Evolutionary conservation across 2,797 vertebrate species (phyloP).

Genomic region (Oreochromis mossambicus): DNA sequence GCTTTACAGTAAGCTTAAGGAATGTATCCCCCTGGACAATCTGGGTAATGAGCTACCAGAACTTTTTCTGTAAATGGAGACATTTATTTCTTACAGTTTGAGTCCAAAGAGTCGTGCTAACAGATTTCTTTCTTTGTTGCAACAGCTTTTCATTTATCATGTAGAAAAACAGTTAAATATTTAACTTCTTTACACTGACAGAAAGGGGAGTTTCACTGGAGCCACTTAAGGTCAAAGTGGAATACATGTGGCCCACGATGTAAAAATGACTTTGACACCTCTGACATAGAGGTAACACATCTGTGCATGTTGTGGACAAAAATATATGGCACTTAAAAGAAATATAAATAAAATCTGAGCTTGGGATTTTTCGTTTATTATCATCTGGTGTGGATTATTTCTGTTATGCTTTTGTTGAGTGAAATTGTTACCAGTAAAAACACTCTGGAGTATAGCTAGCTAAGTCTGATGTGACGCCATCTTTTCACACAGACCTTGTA

Average conservation of each 20-base stretch:
- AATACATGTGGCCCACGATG: not conserved
- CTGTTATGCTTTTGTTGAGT: not conserved
- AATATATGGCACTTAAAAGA: not conserved
- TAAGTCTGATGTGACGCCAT: not conserved
- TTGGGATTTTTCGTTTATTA: not conserved
- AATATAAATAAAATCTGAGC: not conserved
- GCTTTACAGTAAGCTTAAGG: not conserved
- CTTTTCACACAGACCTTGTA: not conserved
- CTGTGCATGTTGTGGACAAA: not conserved
- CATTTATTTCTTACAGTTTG: not conserved
- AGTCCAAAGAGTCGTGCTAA: not conserved
- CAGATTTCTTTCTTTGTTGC: not conserved
- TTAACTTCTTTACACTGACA: not conserved
- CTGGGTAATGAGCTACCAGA: not conserved
- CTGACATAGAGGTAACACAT: not conserved
- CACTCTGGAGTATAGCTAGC: not conserved
- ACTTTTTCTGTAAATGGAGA: not conserved
- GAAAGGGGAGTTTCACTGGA: not conserved
- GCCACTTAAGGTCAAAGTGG: not conserved
- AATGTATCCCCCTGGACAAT: not conserved
- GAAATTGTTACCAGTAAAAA: not conserved
- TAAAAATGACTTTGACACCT: not conserved
- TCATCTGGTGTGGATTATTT: not conserved
- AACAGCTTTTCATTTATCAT: not conserved
- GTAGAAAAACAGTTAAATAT: not conserved